These are phyloP conservation scores for Aramus guarauna DNA, from an alignment of 2,113 vertebrate genomes.

Conservation along the genomic window DNA sequence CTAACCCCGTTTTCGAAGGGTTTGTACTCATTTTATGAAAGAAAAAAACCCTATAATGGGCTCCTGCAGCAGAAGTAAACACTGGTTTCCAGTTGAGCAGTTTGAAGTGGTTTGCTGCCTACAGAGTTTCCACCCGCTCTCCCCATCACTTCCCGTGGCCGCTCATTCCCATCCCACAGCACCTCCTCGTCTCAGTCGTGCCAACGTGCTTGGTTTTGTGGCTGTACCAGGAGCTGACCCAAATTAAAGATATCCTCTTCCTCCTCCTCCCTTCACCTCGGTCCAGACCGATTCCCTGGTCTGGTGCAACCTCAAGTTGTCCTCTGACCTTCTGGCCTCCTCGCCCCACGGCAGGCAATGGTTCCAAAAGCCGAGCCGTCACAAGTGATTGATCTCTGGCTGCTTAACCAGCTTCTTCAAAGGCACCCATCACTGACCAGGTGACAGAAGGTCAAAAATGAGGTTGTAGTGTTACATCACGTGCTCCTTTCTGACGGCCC, in stretches of 20 bases:
- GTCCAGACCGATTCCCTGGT: background rate
- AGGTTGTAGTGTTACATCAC: fast-evolving
- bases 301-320: background rate
- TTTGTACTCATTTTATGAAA: background rate
- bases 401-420: background rate
- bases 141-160: background rate
- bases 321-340: background rate
- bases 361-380: background rate
- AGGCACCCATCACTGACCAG: background rate
- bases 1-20: background rate
- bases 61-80: background rate
- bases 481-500: background rate
- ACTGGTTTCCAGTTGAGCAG: background rate
- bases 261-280: background rate
- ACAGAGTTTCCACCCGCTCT: background rate
- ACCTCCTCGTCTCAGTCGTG: background rate
- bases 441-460: background rate
- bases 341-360: background rate
- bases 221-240: background rate
- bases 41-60: background rate
- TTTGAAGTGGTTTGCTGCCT: background rate
- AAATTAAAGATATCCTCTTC: background rate
- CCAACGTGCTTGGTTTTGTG: background rate
- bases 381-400: too few relatives aligned
- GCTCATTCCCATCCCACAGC: background rate